phyloP scores from a whole-genome alignment of 53 echinoderm and acorn worm species.

The Actinopyga echinites region DNA sequence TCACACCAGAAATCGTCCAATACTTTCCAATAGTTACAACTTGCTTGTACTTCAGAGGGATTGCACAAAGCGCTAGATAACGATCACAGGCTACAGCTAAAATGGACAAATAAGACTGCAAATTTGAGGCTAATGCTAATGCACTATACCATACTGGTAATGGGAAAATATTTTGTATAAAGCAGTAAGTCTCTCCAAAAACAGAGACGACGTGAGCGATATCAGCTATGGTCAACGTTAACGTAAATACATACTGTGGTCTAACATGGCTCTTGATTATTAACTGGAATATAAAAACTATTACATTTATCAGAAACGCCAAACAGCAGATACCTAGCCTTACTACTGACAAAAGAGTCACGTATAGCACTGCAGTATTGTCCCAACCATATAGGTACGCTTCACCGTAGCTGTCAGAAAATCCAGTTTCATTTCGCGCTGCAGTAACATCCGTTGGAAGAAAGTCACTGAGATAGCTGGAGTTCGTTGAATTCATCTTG shows the following conservation, averaged over 20 bases:
- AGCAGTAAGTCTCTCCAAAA: neutral
- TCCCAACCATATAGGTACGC: neutral
- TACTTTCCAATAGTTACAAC: no score
- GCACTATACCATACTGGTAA: neutral
- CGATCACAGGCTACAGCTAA: slow-evolving; percentile 1
- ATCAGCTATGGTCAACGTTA: neutral
- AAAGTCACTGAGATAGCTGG: no score
- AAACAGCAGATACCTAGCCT: neutral
- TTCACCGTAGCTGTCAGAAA: neutral
- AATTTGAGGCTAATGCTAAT: neutral
- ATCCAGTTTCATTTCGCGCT: no score
- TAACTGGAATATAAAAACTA: neutral
- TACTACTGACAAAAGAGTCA: neutral
- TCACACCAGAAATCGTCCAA: neutral
- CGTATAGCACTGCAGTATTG: neutral
- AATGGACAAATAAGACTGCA: neutral
- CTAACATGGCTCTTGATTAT: neutral
- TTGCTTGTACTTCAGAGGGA: no score
- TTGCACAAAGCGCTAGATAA: slow-evolving; percentile 2
- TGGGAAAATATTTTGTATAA: neutral
- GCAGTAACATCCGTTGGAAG: no score
- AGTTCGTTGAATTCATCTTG: no score
- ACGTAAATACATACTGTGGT: neutral
- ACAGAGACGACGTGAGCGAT: neutral
- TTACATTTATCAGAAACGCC: neutral